These are phyloP conservation scores for Danio aesculapii DNA, from an alignment of 2,797 vertebrate species.

Conservation along the genomic window DNA sequence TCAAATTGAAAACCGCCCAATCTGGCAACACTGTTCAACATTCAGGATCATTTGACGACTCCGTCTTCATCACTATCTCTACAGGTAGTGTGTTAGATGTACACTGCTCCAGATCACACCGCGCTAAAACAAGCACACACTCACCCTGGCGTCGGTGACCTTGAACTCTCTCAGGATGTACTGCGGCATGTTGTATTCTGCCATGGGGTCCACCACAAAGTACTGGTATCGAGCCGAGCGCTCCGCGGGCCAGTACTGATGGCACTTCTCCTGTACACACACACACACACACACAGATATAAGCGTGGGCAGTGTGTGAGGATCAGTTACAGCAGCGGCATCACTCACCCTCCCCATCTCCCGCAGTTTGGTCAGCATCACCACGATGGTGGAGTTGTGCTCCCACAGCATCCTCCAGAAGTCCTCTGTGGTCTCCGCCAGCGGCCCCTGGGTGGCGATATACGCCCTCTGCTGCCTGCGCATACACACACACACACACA, in stretches of 20 bases:
- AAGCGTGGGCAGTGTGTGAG: too few species aligned
- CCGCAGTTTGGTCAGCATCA: conserved; percentile 96
- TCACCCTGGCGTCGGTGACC: conserved; percentile 88
- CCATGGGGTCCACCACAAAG: conserved; percentile 98
- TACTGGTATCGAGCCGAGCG: conserved; percentile 97
- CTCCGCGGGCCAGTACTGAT: conserved; percentile 98
- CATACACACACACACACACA: neutral
- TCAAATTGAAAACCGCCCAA: too few species aligned
- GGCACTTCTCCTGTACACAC: conserved; percentile 90
- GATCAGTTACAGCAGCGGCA: neutral
- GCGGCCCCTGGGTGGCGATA: conserved; percentile 94
- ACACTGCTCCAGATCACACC: neutral
- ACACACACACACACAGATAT: conserved; percentile 3
- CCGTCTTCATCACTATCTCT: too few species aligned
- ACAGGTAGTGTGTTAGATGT: too few species aligned
- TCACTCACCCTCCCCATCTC: conserved; percentile 93
- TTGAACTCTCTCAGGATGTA: conserved; percentile 93
- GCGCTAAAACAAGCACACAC: conserved; percentile 55
- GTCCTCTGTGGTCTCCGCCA: conserved; percentile 97
- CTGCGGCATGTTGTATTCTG: conserved; percentile 99
- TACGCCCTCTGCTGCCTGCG: conserved; percentile 94
- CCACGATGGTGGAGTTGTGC: conserved; percentile 97
- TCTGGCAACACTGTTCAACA: too few species aligned
- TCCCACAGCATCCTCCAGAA: conserved; percentile 99
- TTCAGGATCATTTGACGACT: too few species aligned